Evolutionary conservation across 2,797 vertebrate genomes (phyloP).

Genomic region (Basileuterus tristriatus): DNA sequence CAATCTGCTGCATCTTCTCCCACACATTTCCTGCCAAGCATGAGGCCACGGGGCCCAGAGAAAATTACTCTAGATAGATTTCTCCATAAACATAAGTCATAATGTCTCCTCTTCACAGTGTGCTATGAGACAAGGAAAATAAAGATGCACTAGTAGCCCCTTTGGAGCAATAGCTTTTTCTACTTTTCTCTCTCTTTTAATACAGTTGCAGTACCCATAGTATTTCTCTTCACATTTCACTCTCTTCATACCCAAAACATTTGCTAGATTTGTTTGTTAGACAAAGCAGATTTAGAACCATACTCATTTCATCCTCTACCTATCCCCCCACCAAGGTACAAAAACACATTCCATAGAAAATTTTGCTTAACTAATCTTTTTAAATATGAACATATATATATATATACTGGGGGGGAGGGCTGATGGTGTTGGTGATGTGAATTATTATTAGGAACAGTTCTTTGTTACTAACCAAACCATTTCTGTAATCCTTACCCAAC

Average conservation of each 20-base stretch:
- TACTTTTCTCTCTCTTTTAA: background rate
- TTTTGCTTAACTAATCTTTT: background rate
- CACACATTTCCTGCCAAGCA: constrained; percentile 6
- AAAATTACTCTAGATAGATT: background rate
- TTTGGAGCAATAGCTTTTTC: background rate
- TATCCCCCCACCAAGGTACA: background rate
- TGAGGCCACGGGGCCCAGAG: background rate
- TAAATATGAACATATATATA: background rate
- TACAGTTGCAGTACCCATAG: background rate
- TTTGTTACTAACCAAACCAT: background rate
- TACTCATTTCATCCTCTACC: background rate
- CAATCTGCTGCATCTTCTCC: constrained; percentile 19
- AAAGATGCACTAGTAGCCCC: background rate
- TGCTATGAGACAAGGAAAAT: background rate
- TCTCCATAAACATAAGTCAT: constrained; percentile 16
- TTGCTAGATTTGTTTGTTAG: background rate
- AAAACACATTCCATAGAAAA: background rate
- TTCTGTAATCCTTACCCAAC: background rate
- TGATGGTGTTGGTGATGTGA: background rate
- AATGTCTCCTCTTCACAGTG: background rate
- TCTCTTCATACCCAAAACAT: background rate
- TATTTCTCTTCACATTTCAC: background rate
- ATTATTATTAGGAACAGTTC: background rate
- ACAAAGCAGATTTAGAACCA: background rate
- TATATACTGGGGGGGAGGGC: too few relatives aligned